Base-by-base conservation (phyloP, 2,113 vertebrate species). In the Prinia subflava region DNA sequence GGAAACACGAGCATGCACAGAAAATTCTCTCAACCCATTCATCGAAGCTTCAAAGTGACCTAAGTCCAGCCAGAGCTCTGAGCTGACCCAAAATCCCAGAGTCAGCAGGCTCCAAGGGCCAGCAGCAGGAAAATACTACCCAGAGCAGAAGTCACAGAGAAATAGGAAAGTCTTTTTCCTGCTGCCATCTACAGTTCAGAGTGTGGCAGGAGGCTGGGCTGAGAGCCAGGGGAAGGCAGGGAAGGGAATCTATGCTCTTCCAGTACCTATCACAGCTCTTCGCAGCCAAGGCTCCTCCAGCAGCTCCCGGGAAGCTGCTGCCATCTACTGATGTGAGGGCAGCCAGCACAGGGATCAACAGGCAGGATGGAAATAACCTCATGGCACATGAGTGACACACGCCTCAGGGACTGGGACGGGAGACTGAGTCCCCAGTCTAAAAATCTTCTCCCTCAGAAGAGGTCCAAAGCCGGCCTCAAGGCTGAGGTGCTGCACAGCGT, bases 131-230 rank as follows among this genome's bases (percentile, higher is more conserved):
- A 55, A 62, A 53, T 1, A 5, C 35, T 5, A 4, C 3, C 39
- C 60, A 33, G 37, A 68, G 20, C 63, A 84, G 10, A 77, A 92
- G 7, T 4, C 60, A 57, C 44, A 39, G 42, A 90, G 59, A 83
- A 86, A 57, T 0, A 10, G n/a, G 69, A 90, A 77, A 75, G 64
- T 37, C 64, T 53, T 90, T 62, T 96, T 73, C 68, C 89, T 97
- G 87, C 96, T 96, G 96, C 96, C 96, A 94, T 47, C 95, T 97
- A 68, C 50, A 90, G 94, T 55, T 68, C 3, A 60, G 42, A 42
- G 13, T 35, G 69, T 4, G 64, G 52, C 52, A 64, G 39, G 65
- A 82, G 81, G 56, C 76, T 49, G 84, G 60, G 81, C 81, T 57
- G 78, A 31, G 68, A 53, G 31, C 11, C 57, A 11, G 60, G 55